These are phyloP conservation scores for Patella ulyssiponensis DNA, from an alignment of 2,888 invertebrate genomes.

Conservation along the genomic window DNA sequence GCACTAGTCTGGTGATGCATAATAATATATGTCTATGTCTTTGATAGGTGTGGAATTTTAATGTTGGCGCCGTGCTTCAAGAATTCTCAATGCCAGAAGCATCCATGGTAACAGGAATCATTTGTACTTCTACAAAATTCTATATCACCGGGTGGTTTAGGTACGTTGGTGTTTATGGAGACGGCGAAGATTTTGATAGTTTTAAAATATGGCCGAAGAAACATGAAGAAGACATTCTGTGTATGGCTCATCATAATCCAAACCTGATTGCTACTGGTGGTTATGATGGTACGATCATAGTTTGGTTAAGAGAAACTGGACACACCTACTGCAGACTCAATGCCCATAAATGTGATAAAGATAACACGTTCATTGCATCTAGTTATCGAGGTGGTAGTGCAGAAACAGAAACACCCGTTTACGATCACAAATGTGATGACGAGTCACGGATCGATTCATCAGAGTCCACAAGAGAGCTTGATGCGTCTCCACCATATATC, in stretches of 20 bases:
- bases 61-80: conserved; percentile 82
- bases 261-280: conserved; percentile 76
- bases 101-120: conserved; percentile 74
- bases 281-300: conserved; percentile 84
- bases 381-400: conserved; percentile 14
- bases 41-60: conserved; percentile 83
- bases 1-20: no score
- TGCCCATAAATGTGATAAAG: conserved; percentile 42
- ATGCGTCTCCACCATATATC: conserved; percentile 21
- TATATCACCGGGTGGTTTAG: conserved; percentile 86
- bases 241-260: conserved; percentile 76
- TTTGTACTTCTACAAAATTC: conserved; percentile 77
- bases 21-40: no score
- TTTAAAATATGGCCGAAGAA: conserved; percentile 81
- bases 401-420: conserved; percentile 14
- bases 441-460: conserved; percentile 14
- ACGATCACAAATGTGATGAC: neutral
- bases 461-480: conserved; percentile 12
- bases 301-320: conserved; percentile 88
- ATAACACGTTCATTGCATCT: neutral
- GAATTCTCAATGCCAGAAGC: conserved; percentile 78
- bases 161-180: conserved; percentile 49
- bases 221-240: conserved; percentile 84
- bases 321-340: conserved; percentile 56
- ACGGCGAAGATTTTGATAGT: conserved; percentile 72